Conservation (phyloP, 1,140 invertebrate genomes). For the Diorhabda elongata region DNA sequence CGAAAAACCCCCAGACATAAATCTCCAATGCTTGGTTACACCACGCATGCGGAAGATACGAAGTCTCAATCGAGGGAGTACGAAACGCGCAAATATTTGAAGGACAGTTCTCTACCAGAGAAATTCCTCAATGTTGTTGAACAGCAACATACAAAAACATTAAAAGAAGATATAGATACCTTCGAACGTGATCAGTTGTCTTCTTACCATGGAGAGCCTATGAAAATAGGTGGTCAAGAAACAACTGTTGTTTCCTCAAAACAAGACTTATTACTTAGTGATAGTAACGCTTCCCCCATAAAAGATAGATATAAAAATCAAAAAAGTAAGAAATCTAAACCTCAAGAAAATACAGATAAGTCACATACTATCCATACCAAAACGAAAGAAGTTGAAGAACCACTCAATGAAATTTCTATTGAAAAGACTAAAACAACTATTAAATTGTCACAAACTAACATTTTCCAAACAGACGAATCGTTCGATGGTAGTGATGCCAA, state of each 20-base stretch:
- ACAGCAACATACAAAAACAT: conserved; percentile 36
- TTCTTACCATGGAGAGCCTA: conserved; percentile 37
- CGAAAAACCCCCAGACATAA: conserved; percentile 34
- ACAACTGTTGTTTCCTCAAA: conserved; percentile 26
- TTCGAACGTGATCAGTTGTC: conserved; percentile 32
- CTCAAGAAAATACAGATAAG: conserved; percentile 29
- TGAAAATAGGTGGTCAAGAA: conserved; percentile 35
- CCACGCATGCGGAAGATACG: conserved; percentile 39
- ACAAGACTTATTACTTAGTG: conserved; percentile 37
- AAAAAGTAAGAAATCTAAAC: conserved; percentile 48
- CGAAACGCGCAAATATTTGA: conserved; percentile 25
- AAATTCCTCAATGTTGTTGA: conserved; percentile 29
- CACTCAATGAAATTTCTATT: neutral
- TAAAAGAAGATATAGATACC: conserved; percentile 32
- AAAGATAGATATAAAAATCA: conserved; percentile 50
- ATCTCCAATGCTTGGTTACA: conserved; percentile 41
- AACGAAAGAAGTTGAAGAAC: conserved; percentile 13
- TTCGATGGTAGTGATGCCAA: neutral
- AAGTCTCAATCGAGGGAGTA: conserved; percentile 28
- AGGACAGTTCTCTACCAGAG: conserved; percentile 31
- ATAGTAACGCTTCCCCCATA: conserved; percentile 36
- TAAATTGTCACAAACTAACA: neutral
- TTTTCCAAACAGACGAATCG: neutral
- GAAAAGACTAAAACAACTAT: neutral
- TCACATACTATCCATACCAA: conserved; percentile 29